Base-by-base conservation (phyloP, 2,113 vertebrate genomes). In the Halichoeres trimaculatus region DNA sequence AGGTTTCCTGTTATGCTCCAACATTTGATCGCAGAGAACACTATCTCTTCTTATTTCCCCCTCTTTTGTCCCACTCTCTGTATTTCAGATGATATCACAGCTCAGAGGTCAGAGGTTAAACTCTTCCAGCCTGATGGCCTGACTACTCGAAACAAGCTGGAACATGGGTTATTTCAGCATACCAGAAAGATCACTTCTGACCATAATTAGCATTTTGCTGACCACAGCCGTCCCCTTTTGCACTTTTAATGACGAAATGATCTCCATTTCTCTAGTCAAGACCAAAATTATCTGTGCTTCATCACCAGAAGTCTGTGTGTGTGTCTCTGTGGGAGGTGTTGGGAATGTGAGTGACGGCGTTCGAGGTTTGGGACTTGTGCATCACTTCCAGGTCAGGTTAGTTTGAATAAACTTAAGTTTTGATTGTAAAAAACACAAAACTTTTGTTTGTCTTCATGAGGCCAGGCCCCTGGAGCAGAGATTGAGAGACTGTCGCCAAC, bases 71-170 rank as follows among this genome's bases (percentile, higher is more conserved):
- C 8, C 13, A 13, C 11, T 23, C 10, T 61, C 34, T 62, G 52
- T 54, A 26, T 76, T 65, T 40, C n/a, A 53, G 55, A 78, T 69
- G 63, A 66, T 52, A 57, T 61, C 36, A 55, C 50, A 10, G 51
- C 45, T 59, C 20, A 66, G 65, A 54, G 43, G 69, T 77, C 57
- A 63, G 48, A 76, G 43, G 53, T 74, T 74, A 77, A 79, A 84
- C 75, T 81, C 48, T 48, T 77, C 69, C 62, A 56, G 34, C 36
- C 70, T 55, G n/a, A 35, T 22, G 59, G 36, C 70, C 52, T 48
- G 9, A 51, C 59, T 59, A 63, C 78, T 64, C 13, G 14, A 38
- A 40, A 19, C 54, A 51, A n/a, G 38, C 74, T 40, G 45, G 19
- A 45, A 41, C 54, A 55, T 53, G 47, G 38, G 60, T 38, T 69